Evolutionary conservation across 2,797 vertebrate species (phyloP).

Genomic region (Myripristis murdjan): DNA sequence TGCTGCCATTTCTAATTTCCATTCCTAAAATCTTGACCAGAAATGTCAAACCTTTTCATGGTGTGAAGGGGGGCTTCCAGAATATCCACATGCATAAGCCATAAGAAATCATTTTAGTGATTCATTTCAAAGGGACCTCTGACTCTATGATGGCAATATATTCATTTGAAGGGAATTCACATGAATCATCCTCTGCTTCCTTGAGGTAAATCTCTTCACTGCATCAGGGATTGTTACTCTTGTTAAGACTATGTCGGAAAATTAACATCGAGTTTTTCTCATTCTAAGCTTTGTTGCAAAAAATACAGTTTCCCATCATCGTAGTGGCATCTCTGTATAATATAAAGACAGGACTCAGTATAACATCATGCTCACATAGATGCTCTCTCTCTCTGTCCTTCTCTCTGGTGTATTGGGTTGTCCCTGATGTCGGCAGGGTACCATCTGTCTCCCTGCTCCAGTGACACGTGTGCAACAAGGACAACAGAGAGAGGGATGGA

Average conservation of each 20-base stretch:
- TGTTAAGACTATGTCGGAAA: neutral
- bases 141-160: conserved; percentile 29
- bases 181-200: neutral
- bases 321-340: no score
- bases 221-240: no score
- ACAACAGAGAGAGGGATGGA: conserved; percentile 53
- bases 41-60: neutral
- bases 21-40: conserved; percentile 6
- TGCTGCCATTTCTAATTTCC: conserved; percentile 19
- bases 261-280: no score
- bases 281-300: neutral
- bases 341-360: no score
- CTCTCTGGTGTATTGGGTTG: conserved; percentile 58
- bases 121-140: conserved; percentile 3
- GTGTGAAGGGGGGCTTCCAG: neutral
- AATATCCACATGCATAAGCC: conserved; percentile 17
- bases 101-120: conserved; percentile 14
- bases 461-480: conserved; percentile 78
- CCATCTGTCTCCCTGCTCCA: conserved; percentile 82
- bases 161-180: conserved; percentile 14
- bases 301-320: conserved; percentile 8
- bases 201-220: neutral
- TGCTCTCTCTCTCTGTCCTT: conserved; percentile 31
- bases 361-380: conserved; percentile 15
- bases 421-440: conserved; percentile 66